Conservation (phyloP, 37 sponge, comb jelly and placozoan genomes). For the Ianthella basta region DNA sequence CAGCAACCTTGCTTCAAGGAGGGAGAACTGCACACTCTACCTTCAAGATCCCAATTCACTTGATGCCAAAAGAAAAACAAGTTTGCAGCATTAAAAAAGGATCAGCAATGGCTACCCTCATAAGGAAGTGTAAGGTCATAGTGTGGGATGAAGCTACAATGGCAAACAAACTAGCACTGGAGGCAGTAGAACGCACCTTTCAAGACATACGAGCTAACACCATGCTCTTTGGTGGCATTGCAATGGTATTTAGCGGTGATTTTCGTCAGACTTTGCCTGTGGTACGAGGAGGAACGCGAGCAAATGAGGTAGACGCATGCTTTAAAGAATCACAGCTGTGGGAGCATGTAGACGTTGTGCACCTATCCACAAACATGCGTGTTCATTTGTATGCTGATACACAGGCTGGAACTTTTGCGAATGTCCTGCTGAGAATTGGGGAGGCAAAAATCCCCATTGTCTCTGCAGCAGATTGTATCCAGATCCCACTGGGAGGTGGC, state of each 20-base stretch:
- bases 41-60: slow-evolving; percentile 36
- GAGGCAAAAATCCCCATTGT: background rate
- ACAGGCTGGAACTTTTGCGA: slow-evolving; percentile 26
- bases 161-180: slow-evolving; percentile 46
- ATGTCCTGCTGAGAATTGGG: slow-evolving; percentile 22
- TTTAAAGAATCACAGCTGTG: slow-evolving; percentile 23
- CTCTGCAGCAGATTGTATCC: too few species aligned
- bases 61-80: slow-evolving; percentile 1
- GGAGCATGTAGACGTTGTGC: slow-evolving; percentile 16
- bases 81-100: slow-evolving; percentile 45
- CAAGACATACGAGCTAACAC: slow-evolving; percentile 6
- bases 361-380: slow-evolving; percentile 46
- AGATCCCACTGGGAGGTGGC: too few species aligned
- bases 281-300: slow-evolving; percentile 23
- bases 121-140: slow-evolving; percentile 8
- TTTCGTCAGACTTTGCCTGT: slow-evolving; percentile 51
- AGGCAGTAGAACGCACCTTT: slow-evolving; percentile 39
- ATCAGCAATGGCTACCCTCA: slow-evolving; percentile 27
- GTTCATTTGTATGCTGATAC: slow-evolving; percentile 35
- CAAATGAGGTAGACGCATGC: slow-evolving; percentile 42
- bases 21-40: slow-evolving; percentile 47
- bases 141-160: slow-evolving; percentile 58
- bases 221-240: slow-evolving; percentile 9
- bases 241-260: slow-evolving; percentile 33
- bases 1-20: slow-evolving; percentile 42